Conservation (phyloP, 2,888 invertebrate species). For the Tetramorium bicarinatum region DNA sequence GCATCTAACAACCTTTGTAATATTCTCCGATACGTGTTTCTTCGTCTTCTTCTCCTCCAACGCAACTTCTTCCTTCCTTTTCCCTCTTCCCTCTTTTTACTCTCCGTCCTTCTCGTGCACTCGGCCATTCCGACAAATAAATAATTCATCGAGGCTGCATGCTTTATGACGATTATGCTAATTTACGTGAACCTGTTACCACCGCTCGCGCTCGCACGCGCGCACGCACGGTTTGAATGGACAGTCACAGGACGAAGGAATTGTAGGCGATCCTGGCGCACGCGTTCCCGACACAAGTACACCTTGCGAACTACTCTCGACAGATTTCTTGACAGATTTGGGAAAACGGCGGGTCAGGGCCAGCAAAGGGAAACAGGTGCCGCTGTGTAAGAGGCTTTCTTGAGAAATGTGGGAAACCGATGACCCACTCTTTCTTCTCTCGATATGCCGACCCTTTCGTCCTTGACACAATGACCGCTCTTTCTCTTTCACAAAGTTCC, state of each 20-base stretch:
- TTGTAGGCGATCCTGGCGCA: conserved; percentile 71
- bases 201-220: conserved; percentile 68
- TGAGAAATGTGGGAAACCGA: conserved; percentile 79
- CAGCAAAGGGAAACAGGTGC: conserved; percentile 58
- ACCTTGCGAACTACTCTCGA: conserved; percentile 22
- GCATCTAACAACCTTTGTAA: conserved; percentile 59
- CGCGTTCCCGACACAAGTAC: conserved; percentile 51
- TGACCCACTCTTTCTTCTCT: conserved; percentile 73
- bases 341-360: not conserved
- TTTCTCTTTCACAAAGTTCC: conserved; percentile 48
- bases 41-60: conserved; percentile 48
- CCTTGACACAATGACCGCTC: conserved; percentile 63
- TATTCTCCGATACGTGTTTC: conserved; percentile 68
- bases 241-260: conserved; percentile 65
- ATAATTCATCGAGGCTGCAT: conserved; percentile 86
- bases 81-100: conserved; percentile 57
- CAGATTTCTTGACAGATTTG: conserved; percentile 27
- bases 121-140: conserved; percentile 83
- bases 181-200: conserved; percentile 85
- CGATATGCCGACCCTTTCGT: conserved; percentile 57
- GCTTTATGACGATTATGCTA: conserved; percentile 86
- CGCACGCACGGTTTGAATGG: conserved; percentile 70
- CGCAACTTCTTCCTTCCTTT: conserved; percentile 35
- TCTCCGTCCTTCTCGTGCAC: conserved; percentile 55
- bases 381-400: conserved; percentile 66